A percentile compares a stretch with the other conserved stretches of the same genome.
Evolutionary conservation across 2,113 vertebrate genomes (phyloP).

Genomic region (Rhinolophus ferrumequinum): DNA sequence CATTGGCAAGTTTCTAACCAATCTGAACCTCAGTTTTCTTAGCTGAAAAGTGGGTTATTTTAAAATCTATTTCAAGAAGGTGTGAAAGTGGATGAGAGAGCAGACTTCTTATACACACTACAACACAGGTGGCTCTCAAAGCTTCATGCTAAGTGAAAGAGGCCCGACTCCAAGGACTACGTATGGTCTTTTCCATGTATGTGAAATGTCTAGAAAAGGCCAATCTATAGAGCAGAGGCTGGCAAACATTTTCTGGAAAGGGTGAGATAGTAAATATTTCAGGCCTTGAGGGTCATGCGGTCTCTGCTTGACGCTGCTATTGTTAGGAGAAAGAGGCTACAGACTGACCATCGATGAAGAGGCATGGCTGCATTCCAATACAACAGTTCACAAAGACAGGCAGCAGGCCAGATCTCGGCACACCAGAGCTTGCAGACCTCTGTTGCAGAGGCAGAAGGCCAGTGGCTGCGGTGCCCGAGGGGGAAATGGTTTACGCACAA

Average conservation of each 20-base stretch:
- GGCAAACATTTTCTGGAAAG: not conserved
- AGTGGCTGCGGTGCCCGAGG: not conserved
- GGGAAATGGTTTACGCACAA: not conserved
- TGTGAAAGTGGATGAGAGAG: not conserved
- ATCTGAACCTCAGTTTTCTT: not conserved
- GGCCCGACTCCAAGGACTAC: not conserved
- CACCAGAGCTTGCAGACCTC: not conserved
- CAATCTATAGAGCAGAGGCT: not conserved
- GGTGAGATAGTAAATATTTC: not conserved
- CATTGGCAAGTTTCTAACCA: not conserved
- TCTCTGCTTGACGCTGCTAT: not conserved
- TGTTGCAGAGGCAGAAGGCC: not conserved
- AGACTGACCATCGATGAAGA: not conserved
- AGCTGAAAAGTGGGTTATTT: not conserved
- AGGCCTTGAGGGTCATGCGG: not conserved
- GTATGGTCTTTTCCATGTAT: not conserved
- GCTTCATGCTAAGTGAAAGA: not conserved
- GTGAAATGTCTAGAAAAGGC: not conserved
- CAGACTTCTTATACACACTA: not conserved
- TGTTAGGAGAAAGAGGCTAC: not conserved
- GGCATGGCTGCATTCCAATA: not conserved
- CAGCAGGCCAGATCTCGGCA: not conserved
- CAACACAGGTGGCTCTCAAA: not conserved
- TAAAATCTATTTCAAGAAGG: slow-evolving; percentile 24
- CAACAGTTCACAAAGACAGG: not conserved